Base-by-base conservation (phyloP, 2,888 invertebrate genomes). In the Drosophila algonquin region DNA sequence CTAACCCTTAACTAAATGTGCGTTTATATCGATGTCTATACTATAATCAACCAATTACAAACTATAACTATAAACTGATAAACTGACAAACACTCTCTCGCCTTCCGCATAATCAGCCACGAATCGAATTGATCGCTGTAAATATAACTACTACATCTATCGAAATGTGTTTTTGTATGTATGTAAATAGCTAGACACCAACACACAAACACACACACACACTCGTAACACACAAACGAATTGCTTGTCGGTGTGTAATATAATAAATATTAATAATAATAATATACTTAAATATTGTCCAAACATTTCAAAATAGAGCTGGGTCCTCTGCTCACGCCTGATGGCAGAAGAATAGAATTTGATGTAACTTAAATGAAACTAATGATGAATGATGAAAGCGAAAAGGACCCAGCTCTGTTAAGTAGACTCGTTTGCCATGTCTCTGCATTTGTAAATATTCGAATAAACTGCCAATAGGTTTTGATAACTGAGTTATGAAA, bases 21-120 rank as follows among this genome's bases (percentile, higher is more conserved):
- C 69, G 64, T 71, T 65, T 55, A 58, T 73, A 65, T 87, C 77
- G 87, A 79, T 87, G 87, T 84, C 52, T 65, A 75, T 62, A 70
- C 47, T 63, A 75, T 62, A 70, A 62, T 74, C 58, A 62, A 68
- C 59, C 54, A 56, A 65, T 68, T 30, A 40, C 40, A 40, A 40
- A 40, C 40, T 54, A 69, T 40, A 24, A 1, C 40, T 68, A 63
- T 35, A 56, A 74, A 76, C 52, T 61, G 59, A 64, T 52, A 67
- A 50, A 55, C 60, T 53, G 67, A 56, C 54, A 52, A 70, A 56
- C 63, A 63, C 51, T 50, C 44, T 53, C 61, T n/a, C 32, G 44
- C 48, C 40, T 54, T 50, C 30, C 58, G 54, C 69, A 47, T 63
- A 68, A 62, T 62, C 53, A 74, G 47, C 47, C 69, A 69, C 50